A percentile compares a stretch with the other conserved stretches of the same genome.
phyloP scores from a whole-genome alignment of 2,797 vertebrate genomes.

The Brotula barbata region DNA sequence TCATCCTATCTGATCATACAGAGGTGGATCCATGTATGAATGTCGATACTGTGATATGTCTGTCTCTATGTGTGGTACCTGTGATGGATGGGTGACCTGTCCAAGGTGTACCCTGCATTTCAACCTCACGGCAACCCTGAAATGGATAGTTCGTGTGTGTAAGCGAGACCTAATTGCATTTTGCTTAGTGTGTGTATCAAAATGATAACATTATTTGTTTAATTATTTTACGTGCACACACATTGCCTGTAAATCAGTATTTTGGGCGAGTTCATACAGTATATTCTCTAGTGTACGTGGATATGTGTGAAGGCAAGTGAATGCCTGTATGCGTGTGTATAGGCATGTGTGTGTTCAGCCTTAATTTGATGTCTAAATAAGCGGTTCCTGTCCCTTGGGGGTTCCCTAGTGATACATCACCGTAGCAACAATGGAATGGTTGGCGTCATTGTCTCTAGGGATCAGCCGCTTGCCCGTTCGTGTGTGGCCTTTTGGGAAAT shows the following conservation, averaged over 20 bases:
- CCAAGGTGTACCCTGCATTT: no score
- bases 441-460: conserved; percentile 62
- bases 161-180: no score
- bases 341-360: conserved; percentile 53
- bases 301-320: conserved; percentile 18
- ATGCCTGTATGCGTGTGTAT: conserved; percentile 22
- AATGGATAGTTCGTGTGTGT: no score
- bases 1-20: not conserved
- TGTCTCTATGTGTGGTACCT: no score
- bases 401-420: conserved; percentile 73
- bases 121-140: no score
- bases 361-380: conserved; percentile 82
- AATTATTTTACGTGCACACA: no score
- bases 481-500: conserved; percentile 73
- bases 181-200: no score
- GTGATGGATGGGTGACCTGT: no score
- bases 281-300: conserved; percentile 1
- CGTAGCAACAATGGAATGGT: conserved; percentile 67
- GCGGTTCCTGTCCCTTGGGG: conserved; percentile 68
- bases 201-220: no score
- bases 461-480: conserved; percentile 61
- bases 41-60: no score
- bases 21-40: not conserved
- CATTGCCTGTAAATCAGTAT: no score
- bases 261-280: no score